Evolutionary conservation across 2,797 vertebrate genomes (phyloP).

Genomic region (Lagodon rhomboides): DNA sequence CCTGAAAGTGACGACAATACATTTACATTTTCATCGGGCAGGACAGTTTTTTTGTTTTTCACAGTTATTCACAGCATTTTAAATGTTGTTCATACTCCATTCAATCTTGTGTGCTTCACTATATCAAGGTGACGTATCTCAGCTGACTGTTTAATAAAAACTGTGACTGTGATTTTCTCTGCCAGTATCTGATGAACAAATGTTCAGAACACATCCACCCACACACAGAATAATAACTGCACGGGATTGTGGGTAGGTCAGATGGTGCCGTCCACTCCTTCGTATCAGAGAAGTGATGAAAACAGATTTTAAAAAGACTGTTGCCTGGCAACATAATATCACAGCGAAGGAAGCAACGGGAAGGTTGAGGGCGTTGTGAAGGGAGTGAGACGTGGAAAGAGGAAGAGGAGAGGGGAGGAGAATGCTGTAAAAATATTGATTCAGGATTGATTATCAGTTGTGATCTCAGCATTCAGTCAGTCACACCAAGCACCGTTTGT

Average conservation of each 20-base stretch:
- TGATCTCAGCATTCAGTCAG: constrained; percentile 32
- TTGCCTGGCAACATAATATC: constrained; percentile 72
- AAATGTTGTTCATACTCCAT: not conserved
- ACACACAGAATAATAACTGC: constrained; percentile 48
- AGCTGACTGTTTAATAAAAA: not conserved
- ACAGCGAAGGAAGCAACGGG: constrained; percentile 29
- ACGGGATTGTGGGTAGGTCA: constrained; percentile 59
- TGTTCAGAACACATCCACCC: constrained; percentile 27
- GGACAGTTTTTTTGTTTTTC: not conserved
- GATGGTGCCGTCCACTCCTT: constrained; percentile 31
- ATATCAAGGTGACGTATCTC: constrained; percentile 1
- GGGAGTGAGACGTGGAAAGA: constrained; percentile 43
- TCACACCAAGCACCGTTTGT: constrained; percentile 1
- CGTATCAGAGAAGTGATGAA: constrained; percentile 40
- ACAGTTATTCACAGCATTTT: not conserved
- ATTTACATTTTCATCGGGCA: not conserved
- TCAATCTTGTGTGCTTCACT: not conserved
- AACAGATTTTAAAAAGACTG: constrained; percentile 47
- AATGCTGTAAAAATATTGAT: constrained; percentile 42
- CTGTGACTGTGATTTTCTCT: constrained; percentile 1
- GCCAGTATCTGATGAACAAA: constrained; percentile 27
- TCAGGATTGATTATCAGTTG: constrained; percentile 36
- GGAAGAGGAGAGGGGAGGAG: constrained; percentile 34
- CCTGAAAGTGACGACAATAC: not conserved
- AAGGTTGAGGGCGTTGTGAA: constrained; percentile 10